phyloP scores from a whole-genome alignment of 1,140 invertebrate species.

The Drosophila ambigua region DNA sequence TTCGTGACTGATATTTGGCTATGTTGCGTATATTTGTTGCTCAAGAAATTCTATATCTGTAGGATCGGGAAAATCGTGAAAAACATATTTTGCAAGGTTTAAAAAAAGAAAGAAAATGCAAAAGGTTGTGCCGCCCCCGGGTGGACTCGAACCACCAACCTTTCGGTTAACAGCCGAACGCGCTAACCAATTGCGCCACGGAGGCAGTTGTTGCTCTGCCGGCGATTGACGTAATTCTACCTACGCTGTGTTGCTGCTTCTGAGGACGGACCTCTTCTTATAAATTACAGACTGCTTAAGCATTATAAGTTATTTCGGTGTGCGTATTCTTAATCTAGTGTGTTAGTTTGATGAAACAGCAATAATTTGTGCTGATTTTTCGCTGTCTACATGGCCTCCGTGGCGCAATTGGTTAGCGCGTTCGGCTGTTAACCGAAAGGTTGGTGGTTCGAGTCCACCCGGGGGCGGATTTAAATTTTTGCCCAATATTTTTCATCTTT shows the following conservation, averaged over 20 bases:
- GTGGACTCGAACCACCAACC: conserved; percentile 95
- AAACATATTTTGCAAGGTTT: neutral
- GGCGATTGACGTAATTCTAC: conserved; percentile 9
- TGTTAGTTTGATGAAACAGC: neutral
- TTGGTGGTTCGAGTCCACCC: conserved; percentile 94
- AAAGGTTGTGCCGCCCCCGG: conserved; percentile 85
- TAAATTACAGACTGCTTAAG: conserved; percentile 16
- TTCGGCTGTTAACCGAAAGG: conserved; percentile 96
- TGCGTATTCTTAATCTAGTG: neutral
- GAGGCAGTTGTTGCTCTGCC: conserved; percentile 84
- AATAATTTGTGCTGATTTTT: conserved; percentile 12
- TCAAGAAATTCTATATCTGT: no score
- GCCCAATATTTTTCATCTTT: neutral
- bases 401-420: conserved; percentile 93
- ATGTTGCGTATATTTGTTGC: neutral
- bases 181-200: conserved; percentile 93
- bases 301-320: conserved; percentile 25
- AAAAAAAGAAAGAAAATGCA: neutral
- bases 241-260: neutral
- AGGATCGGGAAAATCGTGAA: no score
- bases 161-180: conserved; percentile 93
- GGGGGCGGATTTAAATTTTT: conserved; percentile 86
- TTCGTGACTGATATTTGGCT: neutral
- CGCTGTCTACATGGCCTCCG: conserved; percentile 86
- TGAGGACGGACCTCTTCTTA: neutral